Evolutionary conservation across 2,797 vertebrate genomes (phyloP).

Genomic region (Sylvilagus floridanus): DNA sequence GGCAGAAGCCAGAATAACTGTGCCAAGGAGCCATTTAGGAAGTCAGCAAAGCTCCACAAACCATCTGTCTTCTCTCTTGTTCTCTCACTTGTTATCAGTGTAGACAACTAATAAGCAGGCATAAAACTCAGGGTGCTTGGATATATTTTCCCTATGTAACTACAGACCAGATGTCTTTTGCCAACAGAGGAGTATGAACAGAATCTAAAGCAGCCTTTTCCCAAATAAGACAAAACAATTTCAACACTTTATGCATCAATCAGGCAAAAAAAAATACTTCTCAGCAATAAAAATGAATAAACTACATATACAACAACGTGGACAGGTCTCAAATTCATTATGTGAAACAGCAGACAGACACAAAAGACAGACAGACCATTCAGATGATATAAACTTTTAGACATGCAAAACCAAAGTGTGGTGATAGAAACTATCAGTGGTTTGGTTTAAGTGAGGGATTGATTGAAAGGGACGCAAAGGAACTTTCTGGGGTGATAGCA

Average conservation of each 20-base stretch:
- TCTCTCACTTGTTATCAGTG: constrained; percentile 78
- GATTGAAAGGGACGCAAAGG: not conserved
- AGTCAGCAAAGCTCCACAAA: constrained; percentile 80
- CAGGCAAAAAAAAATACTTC: constrained; percentile 35
- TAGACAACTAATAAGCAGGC: constrained; percentile 81
- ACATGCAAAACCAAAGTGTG: constrained; percentile 3
- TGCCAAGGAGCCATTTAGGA: constrained; percentile 76
- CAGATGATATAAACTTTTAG: constrained; percentile 15
- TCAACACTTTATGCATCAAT: constrained; percentile 72
- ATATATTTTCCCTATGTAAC: constrained; percentile 75
- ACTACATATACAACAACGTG: constrained; percentile 26
- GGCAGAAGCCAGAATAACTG: constrained; percentile 49
- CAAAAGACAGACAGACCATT: not conserved
- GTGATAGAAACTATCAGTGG: not conserved
- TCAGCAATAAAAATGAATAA: constrained; percentile 59
- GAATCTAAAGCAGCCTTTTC: constrained; percentile 80
- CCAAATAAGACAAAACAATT: constrained; percentile 73
- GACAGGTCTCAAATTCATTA: constrained; percentile 50
- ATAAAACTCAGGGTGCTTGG: constrained; percentile 76
- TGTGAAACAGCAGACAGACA: constrained; percentile 6
- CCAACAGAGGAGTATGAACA: constrained; percentile 74
- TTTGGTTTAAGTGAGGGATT: not conserved
- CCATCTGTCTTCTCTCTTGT: constrained; percentile 80
- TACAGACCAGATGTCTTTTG: constrained; percentile 83
- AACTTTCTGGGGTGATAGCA: not conserved